phyloP scores from a whole-genome alignment of 2,888 invertebrate genomes.

The Hyposoter dolosus region DNA sequence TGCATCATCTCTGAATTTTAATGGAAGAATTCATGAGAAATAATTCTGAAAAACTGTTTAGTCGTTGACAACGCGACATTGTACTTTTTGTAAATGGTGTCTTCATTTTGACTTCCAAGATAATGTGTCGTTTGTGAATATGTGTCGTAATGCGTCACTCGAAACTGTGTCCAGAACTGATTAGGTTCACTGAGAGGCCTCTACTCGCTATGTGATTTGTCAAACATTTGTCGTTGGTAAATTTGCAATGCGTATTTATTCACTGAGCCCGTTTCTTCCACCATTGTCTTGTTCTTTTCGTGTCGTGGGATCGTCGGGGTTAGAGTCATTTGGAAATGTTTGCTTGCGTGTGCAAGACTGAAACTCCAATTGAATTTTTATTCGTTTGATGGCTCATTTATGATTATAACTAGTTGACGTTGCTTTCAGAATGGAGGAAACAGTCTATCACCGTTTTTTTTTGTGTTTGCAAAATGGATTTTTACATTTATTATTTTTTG shows the following conservation, averaged over 20 bases:
- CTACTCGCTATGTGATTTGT: conserved; percentile 2
- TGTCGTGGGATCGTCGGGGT: background rate
- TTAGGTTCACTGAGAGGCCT: conserved; percentile 3
- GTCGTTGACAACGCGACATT: background rate
- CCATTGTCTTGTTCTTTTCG: conserved; percentile 1
- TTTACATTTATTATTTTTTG: too few relatives aligned
- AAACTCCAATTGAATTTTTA: conserved; percentile 1
- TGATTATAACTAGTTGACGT: background rate
- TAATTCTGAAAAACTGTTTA: background rate
- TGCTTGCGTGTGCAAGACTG: background rate
- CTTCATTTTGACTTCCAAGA: background rate
- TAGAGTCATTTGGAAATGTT: conserved; percentile 21
- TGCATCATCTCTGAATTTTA: background rate
- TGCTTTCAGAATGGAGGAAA: background rate
- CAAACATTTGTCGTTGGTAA: conserved; percentile 40
- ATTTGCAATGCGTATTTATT: conserved; percentile 53
- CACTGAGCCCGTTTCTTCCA: conserved; percentile 9
- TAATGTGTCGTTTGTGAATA: background rate
- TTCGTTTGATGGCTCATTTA: background rate
- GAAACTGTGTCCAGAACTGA: conserved; percentile 24
- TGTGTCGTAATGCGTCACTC: conserved; percentile 21
- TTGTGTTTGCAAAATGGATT: too few relatives aligned
- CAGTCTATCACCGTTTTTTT: too few relatives aligned
- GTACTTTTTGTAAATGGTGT: background rate
- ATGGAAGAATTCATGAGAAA: background rate